Percentiles rank a stretch among this genome's conserved stretches.
Evolutionary conservation across 2,888 invertebrate genomes (phyloP).

Genomic region (Mimas tiliae): DNA sequence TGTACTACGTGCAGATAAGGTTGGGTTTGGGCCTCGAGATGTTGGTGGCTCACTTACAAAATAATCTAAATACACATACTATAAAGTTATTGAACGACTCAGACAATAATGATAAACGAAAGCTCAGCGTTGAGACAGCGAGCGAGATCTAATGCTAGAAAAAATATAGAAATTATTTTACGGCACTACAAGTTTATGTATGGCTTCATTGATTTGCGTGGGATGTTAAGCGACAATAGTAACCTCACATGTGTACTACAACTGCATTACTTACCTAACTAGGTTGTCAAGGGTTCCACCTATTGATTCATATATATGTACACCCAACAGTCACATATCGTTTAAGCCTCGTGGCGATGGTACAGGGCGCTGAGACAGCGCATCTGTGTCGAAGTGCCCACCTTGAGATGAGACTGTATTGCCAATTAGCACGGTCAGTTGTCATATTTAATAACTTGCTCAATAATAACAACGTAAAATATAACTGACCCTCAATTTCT

Average conservation of each 20-base stretch:
- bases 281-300: background rate
- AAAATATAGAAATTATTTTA: background rate
- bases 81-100: too few species aligned
- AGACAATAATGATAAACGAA: too few species aligned
- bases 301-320: constrained; percentile 4
- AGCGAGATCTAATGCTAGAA: too few species aligned
- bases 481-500: too few species aligned
- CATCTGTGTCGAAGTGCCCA: background rate
- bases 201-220: background rate
- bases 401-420: background rate
- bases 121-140: too few species aligned
- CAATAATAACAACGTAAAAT: background rate
- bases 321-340: too few species aligned
- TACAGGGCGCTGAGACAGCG: background rate
- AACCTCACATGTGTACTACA: too few species aligned
- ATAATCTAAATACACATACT: too few species aligned
- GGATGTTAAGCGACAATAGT: too few species aligned
- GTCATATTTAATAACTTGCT: background rate
- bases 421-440: background rate
- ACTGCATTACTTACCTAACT: background rate
- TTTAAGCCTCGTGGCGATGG: background rate
- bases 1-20: too few species aligned
- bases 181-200: background rate
- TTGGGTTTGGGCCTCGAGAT: too few species aligned
- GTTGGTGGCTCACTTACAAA: too few species aligned